Percentiles rank a stretch among this genome's conserved stretches.
Conservation (phyloP, 2,113 vertebrate species). For the Brachypteracias leptosomus region DNA sequence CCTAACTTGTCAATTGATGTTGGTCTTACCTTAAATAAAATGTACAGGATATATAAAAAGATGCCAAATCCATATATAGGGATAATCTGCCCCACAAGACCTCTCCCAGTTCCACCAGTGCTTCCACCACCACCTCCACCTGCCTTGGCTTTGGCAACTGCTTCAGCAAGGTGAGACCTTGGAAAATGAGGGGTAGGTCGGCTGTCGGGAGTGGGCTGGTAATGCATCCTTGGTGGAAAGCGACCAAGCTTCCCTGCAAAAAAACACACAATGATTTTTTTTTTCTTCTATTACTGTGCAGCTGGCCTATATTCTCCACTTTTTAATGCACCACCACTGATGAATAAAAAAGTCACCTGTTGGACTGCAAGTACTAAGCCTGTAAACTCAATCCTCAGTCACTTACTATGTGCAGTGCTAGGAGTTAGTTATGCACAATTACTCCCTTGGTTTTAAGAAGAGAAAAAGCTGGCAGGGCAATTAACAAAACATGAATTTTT, state of each 20-base stretch:
- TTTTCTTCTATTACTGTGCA: rapidly evolving
- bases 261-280: background rate
- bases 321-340: background rate
- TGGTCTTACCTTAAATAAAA: slow-evolving; percentile 90
- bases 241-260: slow-evolving; percentile 81
- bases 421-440: background rate
- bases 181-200: slow-evolving; percentile 70
- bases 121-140: slow-evolving; percentile 56
- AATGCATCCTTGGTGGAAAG: slow-evolving; percentile 77
- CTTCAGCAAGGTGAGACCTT: slow-evolving; percentile 79
- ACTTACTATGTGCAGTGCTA: background rate
- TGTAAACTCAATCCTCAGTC: background rate
- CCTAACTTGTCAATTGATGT: background rate
- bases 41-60: slow-evolving; percentile 92
- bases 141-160: slow-evolving; percentile 80
- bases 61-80: slow-evolving; percentile 96
- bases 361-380: background rate
- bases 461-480: background rate
- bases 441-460: background rate
- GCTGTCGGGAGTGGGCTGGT: slow-evolving; percentile 63
- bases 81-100: slow-evolving; percentile 89
- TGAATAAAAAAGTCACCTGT: background rate
- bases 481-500: background rate
- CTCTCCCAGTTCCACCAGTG: slow-evolving; percentile 74
- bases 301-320: background rate